These are phyloP conservation scores for Drosophila mauritiana DNA, from an alignment of 1,140 invertebrate genomes.

Conservation along the genomic window DNA sequence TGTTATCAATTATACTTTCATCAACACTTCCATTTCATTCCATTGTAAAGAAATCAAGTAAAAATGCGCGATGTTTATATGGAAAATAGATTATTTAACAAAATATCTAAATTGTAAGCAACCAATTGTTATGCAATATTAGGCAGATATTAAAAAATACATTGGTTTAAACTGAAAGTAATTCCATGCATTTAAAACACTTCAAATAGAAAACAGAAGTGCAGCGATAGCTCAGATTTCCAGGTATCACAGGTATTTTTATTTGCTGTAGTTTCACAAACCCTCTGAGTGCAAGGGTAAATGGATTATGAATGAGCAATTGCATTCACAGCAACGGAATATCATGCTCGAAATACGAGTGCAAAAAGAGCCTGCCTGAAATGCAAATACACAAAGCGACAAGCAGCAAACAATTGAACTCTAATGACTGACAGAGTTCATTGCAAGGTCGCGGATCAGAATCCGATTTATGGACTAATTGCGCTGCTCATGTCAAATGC, in stretches of 20 bases:
- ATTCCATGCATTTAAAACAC: too few species aligned
- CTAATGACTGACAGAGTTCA: slow-evolving; percentile 54
- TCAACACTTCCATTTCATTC: too few species aligned
- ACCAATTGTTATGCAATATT: too few species aligned
- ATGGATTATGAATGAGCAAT: slow-evolving; percentile 15
- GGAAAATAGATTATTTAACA: too few species aligned
- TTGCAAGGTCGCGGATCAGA: slow-evolving; percentile 39
- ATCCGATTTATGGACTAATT: slow-evolving; percentile 65
- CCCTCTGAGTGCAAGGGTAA: not conserved
- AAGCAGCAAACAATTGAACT: slow-evolving; percentile 50
- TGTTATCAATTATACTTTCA: too few species aligned
- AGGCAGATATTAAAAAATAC: too few species aligned
- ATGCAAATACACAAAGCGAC: slow-evolving; percentile 23
- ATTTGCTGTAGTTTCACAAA: not conserved
- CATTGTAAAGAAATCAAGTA: too few species aligned
- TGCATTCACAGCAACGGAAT: slow-evolving; percentile 8
- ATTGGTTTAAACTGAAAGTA: too few species aligned
- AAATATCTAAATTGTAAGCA: too few species aligned
- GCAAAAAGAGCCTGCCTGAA: slow-evolving; percentile 17
- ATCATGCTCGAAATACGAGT: slow-evolving; percentile 15
- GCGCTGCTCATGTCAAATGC: slow-evolving; percentile 55
- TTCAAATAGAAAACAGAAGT: too few species aligned
- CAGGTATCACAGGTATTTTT: not conserved
- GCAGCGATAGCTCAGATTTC: too few species aligned
- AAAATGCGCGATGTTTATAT: too few species aligned